Conservation (phyloP, 2,888 invertebrate species). For the Amphimallon solstitiale region DNA sequence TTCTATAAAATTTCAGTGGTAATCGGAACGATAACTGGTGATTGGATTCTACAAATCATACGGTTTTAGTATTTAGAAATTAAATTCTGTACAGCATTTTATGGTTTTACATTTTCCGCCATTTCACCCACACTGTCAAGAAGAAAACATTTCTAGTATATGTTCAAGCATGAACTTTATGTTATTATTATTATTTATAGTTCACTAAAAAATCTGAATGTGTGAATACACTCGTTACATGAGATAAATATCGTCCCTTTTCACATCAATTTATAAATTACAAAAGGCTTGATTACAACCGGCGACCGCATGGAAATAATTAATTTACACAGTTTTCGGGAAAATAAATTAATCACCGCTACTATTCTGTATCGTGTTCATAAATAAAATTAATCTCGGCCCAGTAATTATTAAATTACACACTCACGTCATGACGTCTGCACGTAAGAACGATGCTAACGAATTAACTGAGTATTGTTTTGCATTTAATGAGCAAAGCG, state of each 20-base stretch:
- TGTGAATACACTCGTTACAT: background rate
- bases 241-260: background rate
- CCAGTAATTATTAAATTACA: conserved; percentile 1
- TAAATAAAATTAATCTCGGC: conserved; percentile 19
- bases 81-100: no score
- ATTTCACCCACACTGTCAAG: no score
- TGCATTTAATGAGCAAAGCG: no score
- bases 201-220: conserved; percentile 7
- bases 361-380: background rate
- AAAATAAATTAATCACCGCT: conserved; percentile 16
- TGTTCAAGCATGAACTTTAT: no score
- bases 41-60: no score
- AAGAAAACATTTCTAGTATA: no score
- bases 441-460: no score
- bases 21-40: no score
- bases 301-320: conserved; percentile 25
- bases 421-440: background rate
- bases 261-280: conserved; percentile 14
- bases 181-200: background rate
- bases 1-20: no score
- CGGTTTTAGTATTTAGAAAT: no score
- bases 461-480: no score
- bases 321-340: conserved; percentile 17
- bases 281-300: conserved; percentile 25
- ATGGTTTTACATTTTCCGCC: no score